Base-by-base conservation (phyloP, 2,888 invertebrate genomes). In the Hypselothyrea guttata region DNA sequence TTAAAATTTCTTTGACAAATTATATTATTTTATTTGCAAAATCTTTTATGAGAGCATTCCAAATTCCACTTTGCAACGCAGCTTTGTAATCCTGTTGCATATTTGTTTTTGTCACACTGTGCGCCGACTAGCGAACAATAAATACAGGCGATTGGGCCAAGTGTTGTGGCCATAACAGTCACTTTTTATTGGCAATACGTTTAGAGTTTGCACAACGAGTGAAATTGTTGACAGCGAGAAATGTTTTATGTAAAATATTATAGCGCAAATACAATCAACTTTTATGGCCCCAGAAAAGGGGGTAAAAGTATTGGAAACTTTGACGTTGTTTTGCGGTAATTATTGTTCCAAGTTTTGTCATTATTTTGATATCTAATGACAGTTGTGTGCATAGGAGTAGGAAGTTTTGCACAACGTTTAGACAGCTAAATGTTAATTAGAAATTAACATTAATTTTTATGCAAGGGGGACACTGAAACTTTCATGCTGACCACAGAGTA, bases 131-230 rank as follows among this genome's bases (percentile, higher is more conserved):
- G 34, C 41, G 15, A 16, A 41, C 28, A 59, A 47, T 35, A 45
- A 40, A 33, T 30, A 46, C 16, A 16, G n/a, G 11, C 30, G 16
- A 33, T 47, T 48, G 42, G 30, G 22, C 27, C 53, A 71, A 69
- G 49, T 58, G 54, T 42, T 51, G 37, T 61, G 71, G 60, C 68
- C 75, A 78, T 75, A 75, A 75, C 75, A 75, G 78, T 75, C 63
- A 78, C 78, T 69, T 75, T 78, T 78, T 78, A 75, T 75, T 61
- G 63, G 41, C 30, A 49, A 42, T 56, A 71, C n/a, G 18, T 13
- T 35, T 34, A 31, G 34, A 34, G 40, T n/a, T n/a, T n/a, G n/a
- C n/a, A n/a, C 22, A 9, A 48, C 41, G 51, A 28, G 15, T 13
- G 12, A 30, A 30, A 18, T 8, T 3, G 49, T 9, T 11, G 8